Evolutionary conservation across 1,140 invertebrate genomes (phyloP).

Genomic region (Leptinotarsa undecemlineata): DNA sequence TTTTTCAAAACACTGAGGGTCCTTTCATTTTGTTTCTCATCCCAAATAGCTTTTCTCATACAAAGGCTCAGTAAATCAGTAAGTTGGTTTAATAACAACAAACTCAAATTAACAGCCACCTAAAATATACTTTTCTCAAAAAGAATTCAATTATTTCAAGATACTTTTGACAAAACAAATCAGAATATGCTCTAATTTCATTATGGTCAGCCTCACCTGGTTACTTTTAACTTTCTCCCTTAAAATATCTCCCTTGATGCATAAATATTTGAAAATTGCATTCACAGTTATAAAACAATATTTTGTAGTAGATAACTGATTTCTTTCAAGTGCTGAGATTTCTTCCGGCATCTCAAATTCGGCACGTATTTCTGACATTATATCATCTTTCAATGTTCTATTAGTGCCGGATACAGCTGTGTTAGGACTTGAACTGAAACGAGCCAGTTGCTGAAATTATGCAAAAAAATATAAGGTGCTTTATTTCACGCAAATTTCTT

Average conservation of each 20-base stretch:
- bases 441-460: not conserved
- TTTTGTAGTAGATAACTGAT: conserved; percentile 58
- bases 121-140: conserved; percentile 34
- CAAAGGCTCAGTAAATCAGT: conserved; percentile 44
- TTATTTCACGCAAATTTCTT: too few relatives aligned
- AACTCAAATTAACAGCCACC: conserved; percentile 47
- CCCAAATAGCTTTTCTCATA: conserved; percentile 40
- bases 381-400: conserved; percentile 6
- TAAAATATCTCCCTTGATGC: conserved; percentile 40
- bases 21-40: conserved; percentile 26
- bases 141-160: not conserved
- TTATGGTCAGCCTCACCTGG: conserved; percentile 31
- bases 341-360: conserved; percentile 19
- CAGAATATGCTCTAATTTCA: not conserved
- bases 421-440: not conserved
- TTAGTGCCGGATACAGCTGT: not conserved
- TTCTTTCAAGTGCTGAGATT: conserved; percentile 48
- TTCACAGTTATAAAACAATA: conserved; percentile 60
- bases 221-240: conserved; percentile 37
- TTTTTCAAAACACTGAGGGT: conserved; percentile 38
- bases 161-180: not conserved
- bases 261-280: conserved; percentile 53
- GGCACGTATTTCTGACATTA: not conserved
- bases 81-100: conserved; percentile 45
- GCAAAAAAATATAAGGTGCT: too few relatives aligned